phyloP scores from a whole-genome alignment of 2,888 invertebrate genomes.

The Lepidocyrtoides sp. region DNA sequence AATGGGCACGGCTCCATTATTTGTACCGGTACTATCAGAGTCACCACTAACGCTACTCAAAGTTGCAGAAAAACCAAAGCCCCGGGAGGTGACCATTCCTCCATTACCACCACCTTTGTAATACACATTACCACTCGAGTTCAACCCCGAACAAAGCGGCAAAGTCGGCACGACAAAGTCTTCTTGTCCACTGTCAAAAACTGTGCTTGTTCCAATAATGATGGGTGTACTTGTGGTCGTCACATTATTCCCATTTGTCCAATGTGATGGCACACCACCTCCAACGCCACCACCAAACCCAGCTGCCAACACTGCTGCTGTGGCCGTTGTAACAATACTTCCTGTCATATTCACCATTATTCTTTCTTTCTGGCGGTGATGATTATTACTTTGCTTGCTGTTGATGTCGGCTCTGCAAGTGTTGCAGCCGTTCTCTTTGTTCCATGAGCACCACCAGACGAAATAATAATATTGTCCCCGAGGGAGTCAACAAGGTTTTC shows the following conservation, averaged over 20 bases:
- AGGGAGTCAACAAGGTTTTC: slow-evolving; percentile 64
- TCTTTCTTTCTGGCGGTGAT: slow-evolving; percentile 53
- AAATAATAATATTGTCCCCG: slow-evolving; percentile 56
- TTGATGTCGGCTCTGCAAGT: slow-evolving; percentile 5
- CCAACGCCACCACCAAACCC: slow-evolving; percentile 59
- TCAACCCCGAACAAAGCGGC: slow-evolving; percentile 54
- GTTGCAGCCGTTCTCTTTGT: slow-evolving; percentile 31
- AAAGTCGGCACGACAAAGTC: slow-evolving; percentile 37
- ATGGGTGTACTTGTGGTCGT: slow-evolving; percentile 61
- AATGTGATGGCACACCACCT: slow-evolving; percentile 47
- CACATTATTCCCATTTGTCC: slow-evolving; percentile 68
- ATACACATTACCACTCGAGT: slow-evolving; percentile 12
- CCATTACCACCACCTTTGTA: slow-evolving; percentile 33
- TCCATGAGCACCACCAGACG: slow-evolving; percentile 65
- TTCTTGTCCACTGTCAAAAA: slow-evolving; percentile 69
- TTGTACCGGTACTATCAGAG: neutral
- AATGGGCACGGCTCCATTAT: slow-evolving; percentile 28
- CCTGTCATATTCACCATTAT: slow-evolving; percentile 78
- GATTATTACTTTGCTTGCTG: slow-evolving; percentile 42
- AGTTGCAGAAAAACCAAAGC: slow-evolving; percentile 8
- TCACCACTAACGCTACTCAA: slow-evolving; percentile 57
- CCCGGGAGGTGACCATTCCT: slow-evolving; percentile 31
- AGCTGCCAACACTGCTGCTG: slow-evolving; percentile 58
- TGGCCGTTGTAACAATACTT: slow-evolving; percentile 65
- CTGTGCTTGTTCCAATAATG: slow-evolving; percentile 55